Base-by-base conservation (phyloP, 2,888 invertebrate species). In the Pristionchus exspectatus region DNA sequence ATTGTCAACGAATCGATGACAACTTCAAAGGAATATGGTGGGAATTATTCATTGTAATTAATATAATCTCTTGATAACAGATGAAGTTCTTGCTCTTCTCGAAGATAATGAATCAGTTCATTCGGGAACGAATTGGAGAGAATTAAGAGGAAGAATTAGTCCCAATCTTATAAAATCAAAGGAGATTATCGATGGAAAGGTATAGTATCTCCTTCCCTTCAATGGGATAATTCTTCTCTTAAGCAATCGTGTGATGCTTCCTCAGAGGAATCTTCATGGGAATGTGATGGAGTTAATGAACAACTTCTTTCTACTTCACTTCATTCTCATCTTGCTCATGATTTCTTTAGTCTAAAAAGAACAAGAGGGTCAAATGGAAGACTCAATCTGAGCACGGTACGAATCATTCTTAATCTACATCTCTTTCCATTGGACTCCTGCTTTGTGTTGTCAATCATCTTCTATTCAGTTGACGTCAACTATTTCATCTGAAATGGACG, bases 171-270 rank as follows among this genome's bases (percentile, higher is more conserved):
- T 90, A 56, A 88, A 88, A 54, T 77, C 89, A 24, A 90, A 90
- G 87, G 88, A 89, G 56, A 90, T 90, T 87, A 86, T 89, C 14
- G 92, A 92, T 89, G 90, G 90, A 72, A 90, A 91, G 90, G 92
- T 88, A 27, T 10, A 24, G 38, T n/a, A 24, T 54, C 54, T 44
- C 69, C 69, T 27, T 12, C 69, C 27, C 7, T 24, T 59, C 21
- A 18, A 24, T 27, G 18, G 24, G 24, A 14, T 18, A 14, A 33
- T 3, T 74, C 74, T 38, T 16, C 27, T 38, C 4, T 92, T 33
- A 90, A 93, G 93, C 91, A 91, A 77, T 93, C 93, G 24, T 92
- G 93, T 72, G 93, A 93, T 72, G 93, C 93, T 74, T 93, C 93
- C 18, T 93, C 93, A 0, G 93, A 93, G 88, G 92, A 93, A 27